Conservation (phyloP, 2,113 vertebrate genomes). For the Brachypodius melanocephalos region DNA sequence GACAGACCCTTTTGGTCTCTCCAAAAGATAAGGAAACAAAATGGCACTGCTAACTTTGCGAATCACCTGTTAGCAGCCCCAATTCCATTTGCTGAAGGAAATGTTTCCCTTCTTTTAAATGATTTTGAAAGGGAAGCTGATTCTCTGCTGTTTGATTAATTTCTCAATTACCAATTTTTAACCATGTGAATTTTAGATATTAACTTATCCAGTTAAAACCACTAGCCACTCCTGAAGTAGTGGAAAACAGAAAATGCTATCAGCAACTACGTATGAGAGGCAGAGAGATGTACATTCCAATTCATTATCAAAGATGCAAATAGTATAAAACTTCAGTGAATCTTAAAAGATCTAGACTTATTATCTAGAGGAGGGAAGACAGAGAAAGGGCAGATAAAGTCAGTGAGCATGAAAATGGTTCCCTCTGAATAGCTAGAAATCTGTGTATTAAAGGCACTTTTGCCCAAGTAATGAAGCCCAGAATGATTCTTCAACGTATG, state of each 20-base stretch:
- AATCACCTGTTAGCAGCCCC: background rate
- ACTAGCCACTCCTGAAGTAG: background rate
- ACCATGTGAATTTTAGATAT: background rate
- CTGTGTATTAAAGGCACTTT: background rate
- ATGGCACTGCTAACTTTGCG: background rate
- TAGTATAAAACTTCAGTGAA: background rate
- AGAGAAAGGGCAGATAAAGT: background rate
- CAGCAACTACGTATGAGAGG: background rate
- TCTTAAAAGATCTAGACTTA: background rate
- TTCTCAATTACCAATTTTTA: background rate
- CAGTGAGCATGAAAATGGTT: background rate
- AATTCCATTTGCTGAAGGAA: background rate
- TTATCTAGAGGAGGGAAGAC: background rate
- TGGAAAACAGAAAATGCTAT: background rate
- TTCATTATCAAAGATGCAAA: background rate
- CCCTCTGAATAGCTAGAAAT: background rate
- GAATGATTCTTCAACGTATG: rapidly evolving
- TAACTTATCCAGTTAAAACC: background rate
- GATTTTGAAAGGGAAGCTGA: background rate
- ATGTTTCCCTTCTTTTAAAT: background rate
- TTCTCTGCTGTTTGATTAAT: background rate
- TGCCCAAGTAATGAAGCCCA: background rate
- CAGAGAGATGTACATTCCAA: background rate
- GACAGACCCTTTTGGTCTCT: background rate
- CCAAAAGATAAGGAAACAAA: background rate